Conservation (phyloP, 2,888 invertebrate species). For the Eumacrocentrus americanus region DNA sequence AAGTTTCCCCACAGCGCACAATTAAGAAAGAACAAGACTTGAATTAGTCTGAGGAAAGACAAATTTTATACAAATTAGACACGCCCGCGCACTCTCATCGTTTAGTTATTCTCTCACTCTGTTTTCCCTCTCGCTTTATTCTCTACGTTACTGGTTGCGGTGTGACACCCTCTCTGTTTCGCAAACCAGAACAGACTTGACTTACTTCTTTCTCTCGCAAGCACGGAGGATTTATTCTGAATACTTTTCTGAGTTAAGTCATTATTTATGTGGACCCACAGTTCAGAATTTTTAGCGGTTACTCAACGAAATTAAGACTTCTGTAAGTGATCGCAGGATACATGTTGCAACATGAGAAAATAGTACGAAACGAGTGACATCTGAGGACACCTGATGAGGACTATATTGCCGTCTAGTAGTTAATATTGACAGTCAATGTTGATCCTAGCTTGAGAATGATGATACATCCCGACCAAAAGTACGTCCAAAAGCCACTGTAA, state of each 20-base stretch:
- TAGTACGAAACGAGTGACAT: no score
- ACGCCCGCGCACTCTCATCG: conserved; percentile 23
- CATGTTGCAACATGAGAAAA: no score
- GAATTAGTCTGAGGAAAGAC: conserved; percentile 29
- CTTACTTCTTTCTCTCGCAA: conserved; percentile 8
- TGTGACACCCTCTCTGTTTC: conserved; percentile 8
- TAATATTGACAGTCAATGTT: no score
- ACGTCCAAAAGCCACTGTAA: background rate
- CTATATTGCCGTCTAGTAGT: no score
- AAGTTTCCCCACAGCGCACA: conserved; percentile 40
- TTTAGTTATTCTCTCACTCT: conserved; percentile 18
- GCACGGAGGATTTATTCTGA: conserved; percentile 32
- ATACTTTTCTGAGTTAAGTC: conserved; percentile 42
- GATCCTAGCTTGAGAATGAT: no score
- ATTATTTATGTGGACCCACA: conserved; percentile 35
- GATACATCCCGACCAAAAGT: no score
- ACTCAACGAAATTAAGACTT: conserved; percentile 20
- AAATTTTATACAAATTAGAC: conserved; percentile 51
- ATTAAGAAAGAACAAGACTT: conserved; percentile 24
- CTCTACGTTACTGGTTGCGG: background rate
- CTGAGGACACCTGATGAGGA: no score
- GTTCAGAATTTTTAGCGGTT: conserved; percentile 4
- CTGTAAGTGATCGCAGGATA: background rate
- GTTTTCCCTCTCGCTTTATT: background rate
- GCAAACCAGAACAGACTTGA: conserved; percentile 4